Evolutionary conservation across 2,888 invertebrate species (phyloP).

Genomic region (Clepsis dumicolana): DNA sequence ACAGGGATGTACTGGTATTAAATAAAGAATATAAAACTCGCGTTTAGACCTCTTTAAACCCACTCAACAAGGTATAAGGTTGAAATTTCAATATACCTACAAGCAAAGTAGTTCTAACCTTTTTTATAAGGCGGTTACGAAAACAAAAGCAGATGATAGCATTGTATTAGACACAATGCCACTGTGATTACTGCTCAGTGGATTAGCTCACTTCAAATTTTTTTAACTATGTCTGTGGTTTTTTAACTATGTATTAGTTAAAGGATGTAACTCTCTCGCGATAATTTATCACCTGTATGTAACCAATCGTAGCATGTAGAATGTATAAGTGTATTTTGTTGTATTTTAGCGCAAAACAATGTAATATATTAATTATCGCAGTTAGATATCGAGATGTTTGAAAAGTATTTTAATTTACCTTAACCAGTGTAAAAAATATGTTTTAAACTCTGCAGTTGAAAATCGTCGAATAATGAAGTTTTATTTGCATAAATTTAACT

Average conservation of each 20-base stretch:
- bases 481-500: conserved; percentile 44
- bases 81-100: too few species aligned
- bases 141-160: too few species aligned
- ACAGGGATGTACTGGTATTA: too few species aligned
- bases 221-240: too few species aligned
- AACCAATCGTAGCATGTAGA: conserved; percentile 70
- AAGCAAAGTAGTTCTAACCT: too few species aligned
- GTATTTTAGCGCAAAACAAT: conserved; percentile 71
- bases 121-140: too few species aligned
- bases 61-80: too few species aligned
- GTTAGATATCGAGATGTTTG: conserved; percentile 63
- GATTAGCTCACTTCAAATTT: too few species aligned
- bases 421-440: conserved; percentile 46
- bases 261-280: conserved; percentile 47
- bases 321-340: conserved; percentile 80
- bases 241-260: conserved; percentile 45
- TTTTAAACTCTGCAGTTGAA: conserved; percentile 46
- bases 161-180: too few species aligned
- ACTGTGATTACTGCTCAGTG: too few species aligned
- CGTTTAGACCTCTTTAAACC: too few species aligned
- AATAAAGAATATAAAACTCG: too few species aligned
- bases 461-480: conserved; percentile 39
- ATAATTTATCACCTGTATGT: conserved; percentile 68
- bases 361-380: conserved; percentile 72
- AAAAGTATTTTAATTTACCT: conserved; percentile 61